Conservation (phyloP, 2,888 invertebrate genomes). For the Saturnia japonica region DNA sequence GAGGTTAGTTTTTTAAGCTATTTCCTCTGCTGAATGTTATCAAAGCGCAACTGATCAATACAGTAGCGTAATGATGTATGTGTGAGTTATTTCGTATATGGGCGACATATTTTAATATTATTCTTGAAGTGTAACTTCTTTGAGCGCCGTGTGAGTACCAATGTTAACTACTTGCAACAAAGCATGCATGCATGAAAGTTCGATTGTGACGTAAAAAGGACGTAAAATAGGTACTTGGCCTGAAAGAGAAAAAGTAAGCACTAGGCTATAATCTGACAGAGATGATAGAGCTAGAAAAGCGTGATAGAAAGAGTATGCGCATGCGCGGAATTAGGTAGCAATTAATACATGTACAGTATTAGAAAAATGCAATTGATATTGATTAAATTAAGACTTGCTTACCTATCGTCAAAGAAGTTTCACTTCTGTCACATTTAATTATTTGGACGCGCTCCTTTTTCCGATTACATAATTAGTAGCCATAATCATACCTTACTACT, state of each 20-base stretch:
- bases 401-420: not conserved
- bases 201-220: not conserved
- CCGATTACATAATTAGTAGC: conserved; percentile 33
- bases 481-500: conserved; percentile 42
- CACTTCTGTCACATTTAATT: not conserved
- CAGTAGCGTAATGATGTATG: conserved; percentile 19
- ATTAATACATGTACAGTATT: too few species aligned
- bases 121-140: not conserved
- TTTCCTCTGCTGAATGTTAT: conserved; percentile 14
- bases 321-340: not conserved
- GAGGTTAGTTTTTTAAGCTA: not conserved
- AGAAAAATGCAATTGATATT: not conserved
- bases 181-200: too few species aligned
- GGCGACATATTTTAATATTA: not conserved
- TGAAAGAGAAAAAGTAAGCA: not conserved
- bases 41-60: conserved; percentile 17
- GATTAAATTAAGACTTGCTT: not conserved
- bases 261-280: too few species aligned
- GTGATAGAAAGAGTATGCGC: not conserved
- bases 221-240: not conserved
- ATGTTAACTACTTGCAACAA: too few species aligned
- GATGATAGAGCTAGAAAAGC: too few species aligned
- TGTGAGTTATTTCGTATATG: conserved; percentile 14
- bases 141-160: not conserved
- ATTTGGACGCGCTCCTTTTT: not conserved